phyloP scores from a whole-genome alignment of 2,888 invertebrate genomes.

The Cenopis cana region DNA sequence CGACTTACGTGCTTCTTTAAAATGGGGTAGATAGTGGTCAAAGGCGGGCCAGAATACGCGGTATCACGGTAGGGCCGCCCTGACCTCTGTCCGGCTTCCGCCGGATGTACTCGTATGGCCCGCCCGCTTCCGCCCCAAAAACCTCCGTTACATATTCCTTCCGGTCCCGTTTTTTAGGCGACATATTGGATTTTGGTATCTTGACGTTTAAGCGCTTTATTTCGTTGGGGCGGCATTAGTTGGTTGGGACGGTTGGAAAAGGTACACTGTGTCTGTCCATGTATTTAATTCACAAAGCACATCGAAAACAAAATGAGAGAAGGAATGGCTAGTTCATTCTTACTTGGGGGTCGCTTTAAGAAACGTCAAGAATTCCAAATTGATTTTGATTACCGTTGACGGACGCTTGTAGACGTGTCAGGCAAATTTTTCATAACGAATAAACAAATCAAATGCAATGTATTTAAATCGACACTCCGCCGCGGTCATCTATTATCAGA shows the following conservation, averaged over 20 bases:
- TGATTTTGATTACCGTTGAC: too few species aligned
- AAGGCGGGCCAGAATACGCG: conserved; percentile 29
- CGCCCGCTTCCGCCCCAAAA: conserved; percentile 43
- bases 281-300: background rate
- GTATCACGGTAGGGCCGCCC: conserved; percentile 27
- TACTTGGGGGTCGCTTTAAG: too few species aligned
- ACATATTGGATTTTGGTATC: conserved; percentile 43
- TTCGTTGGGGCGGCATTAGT: background rate
- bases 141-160: conserved; percentile 44
- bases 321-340: too few species aligned
- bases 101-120: conserved; percentile 38
- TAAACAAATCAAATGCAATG: too few species aligned
- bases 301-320: background rate
- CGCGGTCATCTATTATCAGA: too few species aligned
- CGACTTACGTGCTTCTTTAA: background rate
- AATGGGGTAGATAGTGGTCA: conserved; percentile 33
- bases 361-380: too few species aligned
- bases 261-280: too few species aligned
- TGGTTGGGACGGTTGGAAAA: background rate
- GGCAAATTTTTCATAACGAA: too few species aligned
- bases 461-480: too few species aligned
- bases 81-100: conserved; percentile 39
- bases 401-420: too few species aligned
- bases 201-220: conserved; percentile 37
- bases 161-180: conserved; percentile 42